A percentile compares a stretch with the other conserved stretches of the same genome.
phyloP scores from a whole-genome alignment of 1,140 invertebrate species.

The Marisa cornuarietis region DNA sequence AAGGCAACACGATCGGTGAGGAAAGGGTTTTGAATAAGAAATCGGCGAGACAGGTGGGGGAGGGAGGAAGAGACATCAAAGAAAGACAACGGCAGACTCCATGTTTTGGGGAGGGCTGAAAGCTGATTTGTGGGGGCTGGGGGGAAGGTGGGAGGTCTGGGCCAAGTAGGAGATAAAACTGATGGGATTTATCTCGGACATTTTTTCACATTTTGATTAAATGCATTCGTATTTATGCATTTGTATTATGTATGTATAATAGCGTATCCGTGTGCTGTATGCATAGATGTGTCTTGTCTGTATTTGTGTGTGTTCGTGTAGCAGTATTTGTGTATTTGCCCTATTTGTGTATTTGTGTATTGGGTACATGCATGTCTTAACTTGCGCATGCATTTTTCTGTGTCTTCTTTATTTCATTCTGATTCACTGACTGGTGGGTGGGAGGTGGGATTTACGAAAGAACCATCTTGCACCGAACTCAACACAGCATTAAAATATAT shows the following conservation, averaged over 20 bases:
- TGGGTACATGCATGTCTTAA: neutral
- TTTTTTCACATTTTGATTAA: neutral
- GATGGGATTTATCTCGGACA: neutral
- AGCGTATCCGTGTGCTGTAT: neutral
- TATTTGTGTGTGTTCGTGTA: too few species aligned
- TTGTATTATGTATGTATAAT: conserved; percentile 1
- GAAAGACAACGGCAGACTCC: too few species aligned
- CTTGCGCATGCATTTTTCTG: too few species aligned
- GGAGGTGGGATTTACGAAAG: too few species aligned
- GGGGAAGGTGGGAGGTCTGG: neutral
- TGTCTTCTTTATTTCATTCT: too few species aligned
- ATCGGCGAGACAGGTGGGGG: neutral
- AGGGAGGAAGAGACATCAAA: neutral
- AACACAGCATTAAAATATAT: too few species aligned
- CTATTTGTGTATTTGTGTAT: neutral
- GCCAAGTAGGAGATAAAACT: neutral
- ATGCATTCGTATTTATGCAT: neutral
- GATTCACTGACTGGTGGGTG: too few species aligned
- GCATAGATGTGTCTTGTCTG: too few species aligned
- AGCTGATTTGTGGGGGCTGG: neutral
- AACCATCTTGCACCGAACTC: too few species aligned
- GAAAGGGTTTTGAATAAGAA: neutral
- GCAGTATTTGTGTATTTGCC: too few species aligned
- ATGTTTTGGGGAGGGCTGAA: too few species aligned
- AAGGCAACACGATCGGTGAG: neutral